A percentile compares a stretch with the other conserved stretches of the same genome.
phyloP scores from a whole-genome alignment of 1,140 invertebrate genomes.

The Drosophila repletoides region DNA sequence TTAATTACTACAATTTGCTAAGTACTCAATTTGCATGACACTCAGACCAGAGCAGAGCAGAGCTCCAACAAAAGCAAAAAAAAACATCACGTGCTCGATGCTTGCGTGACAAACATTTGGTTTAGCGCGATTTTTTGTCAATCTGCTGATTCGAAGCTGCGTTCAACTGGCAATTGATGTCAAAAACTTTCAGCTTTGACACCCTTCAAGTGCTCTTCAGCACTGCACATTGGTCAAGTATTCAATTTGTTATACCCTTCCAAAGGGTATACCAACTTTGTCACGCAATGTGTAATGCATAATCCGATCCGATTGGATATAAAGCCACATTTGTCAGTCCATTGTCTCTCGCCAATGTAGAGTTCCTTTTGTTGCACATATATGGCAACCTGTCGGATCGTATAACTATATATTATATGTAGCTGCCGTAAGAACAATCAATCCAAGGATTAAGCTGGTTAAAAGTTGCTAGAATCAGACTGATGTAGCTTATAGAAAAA shows the following conservation, averaged over 20 bases:
- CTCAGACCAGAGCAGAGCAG: constrained; percentile 20
- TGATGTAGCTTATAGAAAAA: no score
- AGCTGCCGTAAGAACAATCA: no score
- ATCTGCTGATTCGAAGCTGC: constrained; percentile 24
- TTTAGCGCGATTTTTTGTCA: constrained; percentile 21
- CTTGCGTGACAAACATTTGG: constrained; percentile 55
- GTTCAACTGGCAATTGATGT: constrained; percentile 35
- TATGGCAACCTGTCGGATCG: no score
- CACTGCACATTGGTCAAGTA: constrained; percentile 44
- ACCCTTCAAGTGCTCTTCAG: constrained; percentile 51
- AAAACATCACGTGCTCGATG: constrained; percentile 16
- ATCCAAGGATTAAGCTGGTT: no score
- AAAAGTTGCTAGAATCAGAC: no score
- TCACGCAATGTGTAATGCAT: no score
- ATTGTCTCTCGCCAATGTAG: no score
- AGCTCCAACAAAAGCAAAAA: constrained; percentile 7
- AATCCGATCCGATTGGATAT: no score
- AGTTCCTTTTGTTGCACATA: no score
- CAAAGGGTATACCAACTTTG: no score
- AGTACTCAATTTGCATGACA: constrained; percentile 67
- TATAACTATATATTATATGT: no score
- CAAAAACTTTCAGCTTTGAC: constrained; percentile 51
- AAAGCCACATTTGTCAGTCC: no score
- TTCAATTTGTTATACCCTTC: constrained; percentile 26
- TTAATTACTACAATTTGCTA: constrained; percentile 65